These are phyloP conservation scores for Tyrannus savana DNA, from an alignment of 2,113 vertebrate genomes.

Conservation along the genomic window DNA sequence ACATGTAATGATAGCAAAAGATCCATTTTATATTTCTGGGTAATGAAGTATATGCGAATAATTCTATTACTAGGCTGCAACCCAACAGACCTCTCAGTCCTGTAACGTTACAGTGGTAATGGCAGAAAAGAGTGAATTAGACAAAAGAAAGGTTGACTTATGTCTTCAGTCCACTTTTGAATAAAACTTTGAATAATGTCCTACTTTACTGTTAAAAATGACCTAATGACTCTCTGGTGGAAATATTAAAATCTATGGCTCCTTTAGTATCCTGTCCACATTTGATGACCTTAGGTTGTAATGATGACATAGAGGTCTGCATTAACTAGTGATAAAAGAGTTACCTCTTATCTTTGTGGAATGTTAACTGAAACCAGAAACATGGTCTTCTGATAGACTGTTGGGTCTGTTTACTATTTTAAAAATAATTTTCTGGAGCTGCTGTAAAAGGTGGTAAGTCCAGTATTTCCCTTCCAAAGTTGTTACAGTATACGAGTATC, in stretches of 20 bases:
- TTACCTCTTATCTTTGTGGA: background rate
- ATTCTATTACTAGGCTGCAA: constrained; percentile 16
- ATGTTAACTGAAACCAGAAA: background rate
- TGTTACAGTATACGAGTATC: background rate
- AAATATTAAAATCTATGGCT: background rate
- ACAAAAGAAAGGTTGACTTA: background rate
- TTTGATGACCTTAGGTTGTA: background rate
- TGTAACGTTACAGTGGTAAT: background rate
- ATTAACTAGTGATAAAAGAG: background rate
- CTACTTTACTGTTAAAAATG: background rate
- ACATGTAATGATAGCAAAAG: background rate
- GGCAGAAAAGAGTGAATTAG: background rate
- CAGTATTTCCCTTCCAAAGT: background rate
- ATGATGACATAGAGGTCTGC: background rate
- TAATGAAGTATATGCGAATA: constrained; percentile 17
- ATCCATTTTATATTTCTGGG: background rate
- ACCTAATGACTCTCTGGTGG: background rate
- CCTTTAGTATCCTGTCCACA: background rate
- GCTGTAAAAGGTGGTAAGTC: background rate
- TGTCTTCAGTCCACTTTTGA: background rate
- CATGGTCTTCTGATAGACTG: background rate
- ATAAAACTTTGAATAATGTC: background rate
- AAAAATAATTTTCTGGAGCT: background rate
- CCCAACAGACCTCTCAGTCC: background rate
- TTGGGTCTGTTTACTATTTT: background rate